These are phyloP conservation scores for Drosophila subpulchrella DNA, from an alignment of 1,140 invertebrate species.

Conservation along the genomic window DNA sequence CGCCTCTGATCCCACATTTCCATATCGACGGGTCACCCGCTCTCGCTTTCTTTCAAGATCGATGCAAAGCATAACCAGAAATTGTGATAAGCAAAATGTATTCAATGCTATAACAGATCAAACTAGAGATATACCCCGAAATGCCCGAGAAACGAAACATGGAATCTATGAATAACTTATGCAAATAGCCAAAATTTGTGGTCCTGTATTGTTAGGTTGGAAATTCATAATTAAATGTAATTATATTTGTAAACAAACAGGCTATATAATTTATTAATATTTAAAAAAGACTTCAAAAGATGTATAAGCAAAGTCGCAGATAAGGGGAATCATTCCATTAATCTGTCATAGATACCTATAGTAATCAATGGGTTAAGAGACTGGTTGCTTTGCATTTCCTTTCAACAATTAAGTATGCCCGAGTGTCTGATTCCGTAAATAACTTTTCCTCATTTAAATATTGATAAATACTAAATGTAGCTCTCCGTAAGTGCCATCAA, in stretches of 20 bases:
- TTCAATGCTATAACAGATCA: conserved; percentile 4
- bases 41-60: conserved; percentile 71
- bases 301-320: too few relatives aligned
- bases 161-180: neutral
- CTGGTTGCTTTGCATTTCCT: conserved; percentile 1
- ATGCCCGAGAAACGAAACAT: neutral
- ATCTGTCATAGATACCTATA: too few relatives aligned
- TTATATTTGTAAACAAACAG: too few relatives aligned
- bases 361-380: neutral
- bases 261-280: too few relatives aligned
- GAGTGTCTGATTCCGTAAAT: conserved; percentile 14
- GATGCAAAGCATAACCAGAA: conserved; percentile 24
- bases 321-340: too few relatives aligned
- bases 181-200: too few relatives aligned
- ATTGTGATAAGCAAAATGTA: conserved; percentile 11
- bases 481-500: conserved; percentile 29
- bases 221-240: too few relatives aligned
- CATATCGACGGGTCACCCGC: conserved; percentile 43
- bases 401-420: neutral
- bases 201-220: too few relatives aligned
- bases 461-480: conserved; percentile 17
- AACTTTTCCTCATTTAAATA: conserved; percentile 36
- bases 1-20: conserved; percentile 17
- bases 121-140: neutral
- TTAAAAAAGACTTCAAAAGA: too few relatives aligned